Conservation (phyloP, 1,140 invertebrate genomes). For the Conus betulinus region DNA sequence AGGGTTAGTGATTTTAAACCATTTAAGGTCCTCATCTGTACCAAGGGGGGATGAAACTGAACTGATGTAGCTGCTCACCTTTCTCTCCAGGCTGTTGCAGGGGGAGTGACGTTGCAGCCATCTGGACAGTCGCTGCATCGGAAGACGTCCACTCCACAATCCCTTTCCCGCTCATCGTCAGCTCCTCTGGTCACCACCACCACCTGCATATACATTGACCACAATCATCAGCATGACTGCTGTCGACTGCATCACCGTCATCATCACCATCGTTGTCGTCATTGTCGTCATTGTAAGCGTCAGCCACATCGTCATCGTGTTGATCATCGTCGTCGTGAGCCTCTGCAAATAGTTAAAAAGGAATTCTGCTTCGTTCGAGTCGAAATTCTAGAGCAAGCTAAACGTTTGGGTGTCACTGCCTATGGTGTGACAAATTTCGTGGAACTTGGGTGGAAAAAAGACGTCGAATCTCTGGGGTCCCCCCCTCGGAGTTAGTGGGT, state of each 20-base stretch:
- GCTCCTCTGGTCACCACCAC: no score
- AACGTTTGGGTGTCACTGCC: no score
- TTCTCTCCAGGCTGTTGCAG: not conserved
- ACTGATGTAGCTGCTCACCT: not conserved
- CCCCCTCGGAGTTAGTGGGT: no score
- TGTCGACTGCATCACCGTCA: not conserved
- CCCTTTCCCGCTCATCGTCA: not conserved
- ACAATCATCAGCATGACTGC: not conserved
- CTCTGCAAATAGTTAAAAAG: no score
- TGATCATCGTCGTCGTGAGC: no score
- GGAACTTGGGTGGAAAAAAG: no score
- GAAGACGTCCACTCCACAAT: conserved; percentile 16
- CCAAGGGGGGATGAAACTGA: no score
- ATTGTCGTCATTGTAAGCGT: not conserved
- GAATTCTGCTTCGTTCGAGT: no score
- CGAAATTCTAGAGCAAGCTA: no score
- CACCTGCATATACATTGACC: not conserved
- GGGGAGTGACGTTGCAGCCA: conserved; percentile 1
- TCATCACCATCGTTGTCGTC: not conserved
- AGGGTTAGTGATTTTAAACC: not conserved
- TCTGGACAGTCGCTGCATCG: not conserved
- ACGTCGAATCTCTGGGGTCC: no score
- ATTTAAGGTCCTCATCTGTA: no score
- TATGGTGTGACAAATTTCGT: no score
- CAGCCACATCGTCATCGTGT: not conserved